Conservation (phyloP, 2,113 vertebrate species). For the Daboia siamensis region DNA sequence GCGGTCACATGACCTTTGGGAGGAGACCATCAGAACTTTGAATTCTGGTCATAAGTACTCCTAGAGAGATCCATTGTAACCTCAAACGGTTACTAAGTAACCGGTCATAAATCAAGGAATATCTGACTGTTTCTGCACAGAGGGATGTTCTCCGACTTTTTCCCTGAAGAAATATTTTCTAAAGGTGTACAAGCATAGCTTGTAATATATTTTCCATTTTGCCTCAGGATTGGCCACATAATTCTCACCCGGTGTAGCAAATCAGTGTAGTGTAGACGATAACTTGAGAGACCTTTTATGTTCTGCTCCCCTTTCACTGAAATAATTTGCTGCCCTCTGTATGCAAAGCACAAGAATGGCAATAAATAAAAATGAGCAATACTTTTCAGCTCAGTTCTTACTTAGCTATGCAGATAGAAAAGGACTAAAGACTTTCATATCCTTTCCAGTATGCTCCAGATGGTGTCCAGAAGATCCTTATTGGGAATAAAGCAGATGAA, state of each 20-base stretch:
- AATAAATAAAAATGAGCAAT: not conserved
- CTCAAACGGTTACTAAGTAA: not conserved
- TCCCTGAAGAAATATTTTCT: not conserved
- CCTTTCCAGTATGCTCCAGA: constrained; percentile 85
- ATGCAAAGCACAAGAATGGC: not conserved
- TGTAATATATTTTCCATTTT: not conserved
- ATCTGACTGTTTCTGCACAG: not conserved
- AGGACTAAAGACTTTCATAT: not conserved
- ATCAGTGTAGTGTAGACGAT: not conserved
- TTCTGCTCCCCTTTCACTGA: not conserved
- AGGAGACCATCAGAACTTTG: not conserved
- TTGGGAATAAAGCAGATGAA: constrained; percentile 93
- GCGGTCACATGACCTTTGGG: not conserved
- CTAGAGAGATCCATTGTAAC: not conserved
- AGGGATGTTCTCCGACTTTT: not conserved
- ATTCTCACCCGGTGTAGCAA: not conserved
- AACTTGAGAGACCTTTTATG: not conserved
- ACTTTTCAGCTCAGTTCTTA: not conserved
- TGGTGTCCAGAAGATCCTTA: constrained; percentile 92
- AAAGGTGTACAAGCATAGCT: not conserved
- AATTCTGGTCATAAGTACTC: not conserved
- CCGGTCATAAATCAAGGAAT: not conserved
- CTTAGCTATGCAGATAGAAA: not conserved
- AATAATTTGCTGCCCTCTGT: not conserved
- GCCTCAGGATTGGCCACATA: not conserved